These are phyloP conservation scores for Helostoma temminkii DNA, from an alignment of 2,797 vertebrate genomes.

Conservation along the genomic window DNA sequence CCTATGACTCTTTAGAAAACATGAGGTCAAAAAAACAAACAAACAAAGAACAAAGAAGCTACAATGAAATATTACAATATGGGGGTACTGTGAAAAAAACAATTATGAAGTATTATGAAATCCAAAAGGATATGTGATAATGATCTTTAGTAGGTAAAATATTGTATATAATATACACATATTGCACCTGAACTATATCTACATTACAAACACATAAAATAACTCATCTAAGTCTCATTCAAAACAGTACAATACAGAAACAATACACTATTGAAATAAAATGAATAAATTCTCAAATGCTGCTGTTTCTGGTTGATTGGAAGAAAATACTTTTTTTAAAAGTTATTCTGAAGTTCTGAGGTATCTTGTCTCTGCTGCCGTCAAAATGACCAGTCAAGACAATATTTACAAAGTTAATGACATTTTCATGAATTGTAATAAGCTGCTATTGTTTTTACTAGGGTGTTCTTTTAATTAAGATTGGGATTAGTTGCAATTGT, in stretches of 20 bases:
- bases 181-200: not conserved
- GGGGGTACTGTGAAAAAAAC: not conserved
- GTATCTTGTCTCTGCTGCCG: not conserved
- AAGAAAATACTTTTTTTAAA: too few species aligned
- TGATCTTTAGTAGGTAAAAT: not conserved
- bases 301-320: not conserved
- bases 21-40: constrained; percentile 34
- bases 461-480: not conserved
- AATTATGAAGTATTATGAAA: constrained; percentile 11
- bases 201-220: not conserved
- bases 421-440: constrained; percentile 2
- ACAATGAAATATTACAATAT: constrained; percentile 27
- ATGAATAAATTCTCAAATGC: too few species aligned
- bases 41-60: constrained; percentile 37
- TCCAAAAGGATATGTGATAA: not conserved
- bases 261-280: too few species aligned
- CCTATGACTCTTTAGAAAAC: constrained; percentile 51
- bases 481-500: too few species aligned
- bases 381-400: constrained; percentile 8
- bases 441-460: not conserved
- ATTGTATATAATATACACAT: not conserved
- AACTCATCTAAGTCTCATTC: not conserved
- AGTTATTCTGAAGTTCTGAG: not conserved
- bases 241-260: not conserved
- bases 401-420: constrained; percentile 5